Evolutionary conservation across 2,888 invertebrate species (phyloP), one percentile per base, ranked within the genome.

Genomic region (Bembecia ichneumoniformis): DNA sequence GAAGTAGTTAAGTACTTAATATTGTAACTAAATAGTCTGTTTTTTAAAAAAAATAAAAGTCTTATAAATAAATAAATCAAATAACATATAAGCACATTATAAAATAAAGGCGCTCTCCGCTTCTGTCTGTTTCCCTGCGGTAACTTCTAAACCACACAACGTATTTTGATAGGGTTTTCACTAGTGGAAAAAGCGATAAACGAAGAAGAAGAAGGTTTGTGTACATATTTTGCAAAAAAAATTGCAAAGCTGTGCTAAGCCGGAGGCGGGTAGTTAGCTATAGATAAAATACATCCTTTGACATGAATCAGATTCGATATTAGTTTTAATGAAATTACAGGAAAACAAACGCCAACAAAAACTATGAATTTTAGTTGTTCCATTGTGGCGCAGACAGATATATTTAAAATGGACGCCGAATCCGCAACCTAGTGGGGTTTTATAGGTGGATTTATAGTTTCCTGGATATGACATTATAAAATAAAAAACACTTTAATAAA

Each of bases 381-480:
- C 40, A 40, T 40, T 40, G 40, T 40, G n/a, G 14, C 14, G 40
- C 40, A 40, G 11, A 40, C 40, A 14, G 44, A 49, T 47, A 43
- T 50, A 52, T 52, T 50, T 52, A 50, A 52, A 52, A 52, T 52
- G 50, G 48, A 51, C 46, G 50, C 47, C 49, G 49, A 47, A 52
- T 47, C 40, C 52, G 40, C 51, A 48, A 50, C 34, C 45, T 20
- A 9, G 35, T 43, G 47, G 35, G n/a, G 16, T 14, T 44, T 2
- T 35, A 16, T 50, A 48, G 28, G 7, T 28, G 28, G 28, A 28
- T 28, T 2, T 28, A 28, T 28, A 28, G 28, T 28, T 28, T 28
- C 1, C 40, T 40, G 40, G 40, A 40, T 40, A 40, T 40, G 40
- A 40, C 40, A 17, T 17, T 3, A 28, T 28, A 9, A 1, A 28